A percentile compares a stretch with the other conserved stretches of the same genome.
Conservation (phyloP, 2,113 vertebrate genomes). For the Zosterops hypoxanthus region DNA sequence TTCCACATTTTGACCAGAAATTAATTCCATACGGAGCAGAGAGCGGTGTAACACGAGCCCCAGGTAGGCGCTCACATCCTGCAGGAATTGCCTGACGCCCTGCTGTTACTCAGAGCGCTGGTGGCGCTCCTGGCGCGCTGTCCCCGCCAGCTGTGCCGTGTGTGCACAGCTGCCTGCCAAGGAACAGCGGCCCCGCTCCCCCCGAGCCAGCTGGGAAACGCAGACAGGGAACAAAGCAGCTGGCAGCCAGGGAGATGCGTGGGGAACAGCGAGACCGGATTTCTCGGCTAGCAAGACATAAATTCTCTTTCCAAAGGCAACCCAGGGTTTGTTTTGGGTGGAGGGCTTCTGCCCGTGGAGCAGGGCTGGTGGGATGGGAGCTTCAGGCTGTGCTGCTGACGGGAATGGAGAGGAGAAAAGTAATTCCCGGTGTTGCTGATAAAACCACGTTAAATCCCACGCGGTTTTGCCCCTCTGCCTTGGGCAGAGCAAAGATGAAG, state of each 20-base stretch:
- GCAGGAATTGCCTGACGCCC: background rate
- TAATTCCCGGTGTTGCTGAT: background rate
- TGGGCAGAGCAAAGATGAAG: background rate
- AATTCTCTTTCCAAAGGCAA: background rate
- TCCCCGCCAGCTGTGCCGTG: conserved; percentile 45
- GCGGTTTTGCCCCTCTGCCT: fast-evolving
- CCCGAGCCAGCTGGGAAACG: background rate
- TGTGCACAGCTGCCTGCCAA: background rate
- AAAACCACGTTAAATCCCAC: fast-evolving
- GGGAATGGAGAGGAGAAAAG: background rate
- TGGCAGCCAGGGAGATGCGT: background rate
- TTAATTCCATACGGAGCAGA: background rate
- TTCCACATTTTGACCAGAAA: background rate
- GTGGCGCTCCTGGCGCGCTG: background rate
- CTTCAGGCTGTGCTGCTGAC: background rate
- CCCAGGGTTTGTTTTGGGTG: fast-evolving
- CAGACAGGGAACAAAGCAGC: background rate
- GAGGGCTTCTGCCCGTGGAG: background rate
- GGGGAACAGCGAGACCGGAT: background rate
- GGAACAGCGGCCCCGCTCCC: background rate
- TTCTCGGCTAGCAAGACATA: background rate
- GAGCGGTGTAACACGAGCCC: background rate
- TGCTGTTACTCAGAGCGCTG: conserved; percentile 15
- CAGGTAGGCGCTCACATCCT: background rate
- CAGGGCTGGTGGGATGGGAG: background rate